Evolutionary conservation across 2,888 invertebrate species (phyloP), one percentile per base, ranked within the genome.

Genomic region (Epistrophe eligans): DNA sequence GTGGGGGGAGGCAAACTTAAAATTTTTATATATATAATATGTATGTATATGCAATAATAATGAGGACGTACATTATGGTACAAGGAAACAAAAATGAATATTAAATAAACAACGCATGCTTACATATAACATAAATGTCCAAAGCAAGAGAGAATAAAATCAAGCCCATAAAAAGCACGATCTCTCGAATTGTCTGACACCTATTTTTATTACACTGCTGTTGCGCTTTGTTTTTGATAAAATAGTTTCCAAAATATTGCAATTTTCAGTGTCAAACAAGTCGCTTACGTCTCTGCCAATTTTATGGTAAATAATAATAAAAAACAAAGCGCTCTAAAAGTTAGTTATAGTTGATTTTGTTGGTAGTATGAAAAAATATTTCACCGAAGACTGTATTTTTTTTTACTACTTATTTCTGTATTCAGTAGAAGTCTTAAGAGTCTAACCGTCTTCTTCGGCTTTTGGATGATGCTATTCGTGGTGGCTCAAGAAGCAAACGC

Each of bases 371-470:
- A 60, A 83, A 87, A 70, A 70, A 87, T 62, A 79, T 45, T 73
- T 72, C 76, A 48, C 52, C 79, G 76, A 79, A 67, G 67, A 35
- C 9, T 32, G 17, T 66, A 66, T 50, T 58, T 64, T 58, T 74
- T 62, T 71, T 55, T 77, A 77, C 77, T 80, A 88, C 67, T 77
- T 77, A 88, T 76, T 80, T 84, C 55, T 76, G 70, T 76, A 80
- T 71, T 81, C 71, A 67, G 84, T 60, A 84, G 73, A 84, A 72
- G 50, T 76, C 74, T 77, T 76, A 83, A 84, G 76, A 90, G 90
- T 90, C 93, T 93, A 93, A 93, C 90, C 95, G 94, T 91, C 95
- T 93, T 91, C 93, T 94, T 85, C 94, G 93, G 88, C 93, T 94
- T 85, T 93, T 94, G 55, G 88, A 74, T 67, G 81, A 64, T 81